These are phyloP conservation scores for Anagrus nilaparvatae DNA, from an alignment of 1,140 invertebrate genomes.

Conservation along the genomic window DNA sequence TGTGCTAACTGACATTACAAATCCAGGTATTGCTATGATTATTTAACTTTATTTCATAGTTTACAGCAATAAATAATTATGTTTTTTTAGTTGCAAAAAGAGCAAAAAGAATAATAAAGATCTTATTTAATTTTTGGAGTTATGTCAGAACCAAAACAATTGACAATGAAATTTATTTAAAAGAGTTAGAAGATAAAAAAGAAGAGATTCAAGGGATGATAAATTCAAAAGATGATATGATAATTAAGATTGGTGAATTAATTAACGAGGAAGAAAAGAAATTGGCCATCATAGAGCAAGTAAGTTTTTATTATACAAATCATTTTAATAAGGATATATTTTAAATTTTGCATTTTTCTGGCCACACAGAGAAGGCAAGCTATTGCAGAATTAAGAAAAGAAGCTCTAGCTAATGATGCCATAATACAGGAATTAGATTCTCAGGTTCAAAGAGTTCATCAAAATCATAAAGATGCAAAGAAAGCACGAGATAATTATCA, in stretches of 20 bases:
- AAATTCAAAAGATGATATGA: neutral
- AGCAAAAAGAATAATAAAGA: neutral
- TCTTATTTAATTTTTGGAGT: conserved; percentile 1
- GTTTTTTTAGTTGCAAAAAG: neutral
- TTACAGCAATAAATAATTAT: neutral
- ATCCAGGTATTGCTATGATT: neutral
- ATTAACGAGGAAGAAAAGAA: neutral
- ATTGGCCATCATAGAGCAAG: neutral
- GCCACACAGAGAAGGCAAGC: too few species aligned
- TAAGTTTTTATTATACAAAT: neutral
- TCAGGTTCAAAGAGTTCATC: neutral
- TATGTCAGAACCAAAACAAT: conserved; percentile 1
- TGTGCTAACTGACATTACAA: neutral
- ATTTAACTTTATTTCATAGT: neutral
- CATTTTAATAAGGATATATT: too few species aligned
- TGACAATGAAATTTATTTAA: neutral
- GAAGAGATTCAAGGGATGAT: neutral
- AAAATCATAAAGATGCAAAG: neutral
- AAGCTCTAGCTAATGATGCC: neutral
- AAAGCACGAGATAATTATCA: neutral
- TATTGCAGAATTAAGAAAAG: neutral
- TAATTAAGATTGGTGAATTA: neutral
- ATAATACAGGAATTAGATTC: neutral
- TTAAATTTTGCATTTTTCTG: too few species aligned
- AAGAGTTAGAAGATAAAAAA: neutral